phyloP scores from a whole-genome alignment of 1,140 invertebrate species.

The Telenomus remus region DNA sequence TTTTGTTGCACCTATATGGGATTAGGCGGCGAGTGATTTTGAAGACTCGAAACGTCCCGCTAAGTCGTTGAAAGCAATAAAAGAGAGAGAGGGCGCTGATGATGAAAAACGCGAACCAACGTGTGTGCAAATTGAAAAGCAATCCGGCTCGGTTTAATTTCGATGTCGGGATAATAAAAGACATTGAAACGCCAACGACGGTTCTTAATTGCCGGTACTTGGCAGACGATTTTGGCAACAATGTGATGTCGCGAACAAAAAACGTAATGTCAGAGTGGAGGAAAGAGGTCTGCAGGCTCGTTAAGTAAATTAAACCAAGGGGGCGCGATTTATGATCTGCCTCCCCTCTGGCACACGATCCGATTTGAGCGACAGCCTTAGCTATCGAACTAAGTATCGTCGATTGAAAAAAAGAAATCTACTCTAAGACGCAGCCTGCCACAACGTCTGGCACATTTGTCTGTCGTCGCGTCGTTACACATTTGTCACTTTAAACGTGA shows the following conservation, averaged over 20 bases:
- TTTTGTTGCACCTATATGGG: too few relatives aligned
- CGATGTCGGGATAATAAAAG: not conserved
- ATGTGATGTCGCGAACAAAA: constrained; percentile 3
- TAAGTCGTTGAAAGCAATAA: too few relatives aligned
- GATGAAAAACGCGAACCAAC: too few relatives aligned
- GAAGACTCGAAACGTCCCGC: too few relatives aligned
- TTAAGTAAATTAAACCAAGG: constrained; percentile 23
- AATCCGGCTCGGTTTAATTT: not conserved
- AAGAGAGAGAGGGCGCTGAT: too few relatives aligned
- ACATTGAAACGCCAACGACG: not conserved
- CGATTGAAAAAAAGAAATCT: constrained; percentile 7
- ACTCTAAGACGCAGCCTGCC: constrained; percentile 16
- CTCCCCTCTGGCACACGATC: constrained; percentile 35
- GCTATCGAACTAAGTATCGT: constrained; percentile 21
- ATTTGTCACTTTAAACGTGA: constrained; percentile 31
- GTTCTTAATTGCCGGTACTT: constrained; percentile 26
- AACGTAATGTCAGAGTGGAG: constrained; percentile 4
- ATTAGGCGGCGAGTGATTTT: too few relatives aligned
- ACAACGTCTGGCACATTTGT: constrained; percentile 40
- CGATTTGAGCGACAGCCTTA: constrained; percentile 33
- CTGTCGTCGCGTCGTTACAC: constrained; percentile 40
- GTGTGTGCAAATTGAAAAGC: not conserved
- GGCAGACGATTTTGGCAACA: constrained; percentile 26
- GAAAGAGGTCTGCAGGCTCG: constrained; percentile 12
- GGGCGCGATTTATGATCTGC: constrained; percentile 19